phyloP scores from a whole-genome alignment of 2,888 invertebrate genomes.

The Troglohyphantes excavatus region DNA sequence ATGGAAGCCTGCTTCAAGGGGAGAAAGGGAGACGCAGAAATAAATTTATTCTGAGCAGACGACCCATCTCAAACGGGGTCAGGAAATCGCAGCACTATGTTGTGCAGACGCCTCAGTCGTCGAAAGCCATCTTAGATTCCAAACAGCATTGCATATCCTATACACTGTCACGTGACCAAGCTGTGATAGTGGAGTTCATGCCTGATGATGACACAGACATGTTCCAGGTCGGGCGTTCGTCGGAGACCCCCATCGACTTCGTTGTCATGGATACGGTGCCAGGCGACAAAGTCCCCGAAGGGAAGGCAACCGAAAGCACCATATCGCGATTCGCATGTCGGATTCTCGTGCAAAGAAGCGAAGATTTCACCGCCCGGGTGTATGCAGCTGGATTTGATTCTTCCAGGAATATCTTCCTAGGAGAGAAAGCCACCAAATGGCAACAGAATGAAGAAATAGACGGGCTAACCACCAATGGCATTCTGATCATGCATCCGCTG shows the following conservation, averaged over 20 bases:
- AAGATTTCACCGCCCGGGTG: conserved; percentile 88
- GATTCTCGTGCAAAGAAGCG: conserved; percentile 95
- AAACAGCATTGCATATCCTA: conserved; percentile 98
- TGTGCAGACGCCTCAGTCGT: conserved; percentile 96
- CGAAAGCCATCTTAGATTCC: conserved; percentile 93
- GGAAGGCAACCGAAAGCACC: conserved; percentile 90
- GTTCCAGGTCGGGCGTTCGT: conserved; percentile 99
- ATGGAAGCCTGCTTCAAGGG: conserved; percentile 95
- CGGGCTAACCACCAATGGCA: conserved; percentile 99
- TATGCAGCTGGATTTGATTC: conserved; percentile 85
- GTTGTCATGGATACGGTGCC: conserved; percentile 99
- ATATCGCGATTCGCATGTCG: conserved; percentile 99
- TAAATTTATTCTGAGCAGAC: conserved; percentile 94
- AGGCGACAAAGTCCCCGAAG: conserved; percentile 88
- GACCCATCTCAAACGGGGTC: conserved; percentile 94
- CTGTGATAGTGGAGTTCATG: conserved; percentile 98
- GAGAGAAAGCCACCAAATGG: conserved; percentile 99
- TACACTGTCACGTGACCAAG: conserved; percentile 96
- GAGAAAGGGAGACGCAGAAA: conserved; percentile 97
- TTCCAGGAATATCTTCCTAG: conserved; percentile 97
- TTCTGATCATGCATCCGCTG: conserved; percentile 97
- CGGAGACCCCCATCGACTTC: conserved; percentile 99
- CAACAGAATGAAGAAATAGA: conserved; percentile 96
- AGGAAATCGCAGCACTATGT: conserved; percentile 97
- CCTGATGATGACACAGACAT: conserved; percentile 98